Base-by-base conservation (phyloP, 2,797 vertebrate species). In the Peromyscus eremicus region DNA sequence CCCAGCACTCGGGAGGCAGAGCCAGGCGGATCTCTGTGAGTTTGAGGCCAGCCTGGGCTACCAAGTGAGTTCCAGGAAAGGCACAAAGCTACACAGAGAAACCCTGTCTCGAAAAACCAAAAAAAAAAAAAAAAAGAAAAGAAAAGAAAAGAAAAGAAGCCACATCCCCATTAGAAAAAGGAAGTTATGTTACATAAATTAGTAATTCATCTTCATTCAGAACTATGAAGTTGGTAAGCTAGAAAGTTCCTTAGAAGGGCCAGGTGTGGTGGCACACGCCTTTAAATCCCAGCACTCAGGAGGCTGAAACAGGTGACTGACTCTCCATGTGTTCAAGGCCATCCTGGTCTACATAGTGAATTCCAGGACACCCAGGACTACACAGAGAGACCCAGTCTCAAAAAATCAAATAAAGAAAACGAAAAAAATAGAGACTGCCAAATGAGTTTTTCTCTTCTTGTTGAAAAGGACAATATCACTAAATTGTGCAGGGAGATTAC, bases 101-200 rank as follows among this genome's bases (percentile, higher is more conserved):
- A n/a, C n/a, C n/a, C n/a, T n/a, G n/a, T n/a, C n/a, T n/a, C n/a
- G n/a, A n/a, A n/a, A n/a, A n/a, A n/a, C n/a, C n/a, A n/a, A n/a
- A n/a, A n/a, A n/a, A n/a, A n/a, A n/a, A n/a, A n/a, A n/a, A n/a
- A n/a, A n/a, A n/a, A 95, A 84, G 17, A 95, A 82, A 95, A 84
- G 17, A 95, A 82, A 95, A 84, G 17, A 95, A 82, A 95, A 84
- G 17, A 95, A 82, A 95, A 84, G 16, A 95, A 82, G 27, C 4
- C 25, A 80, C 32, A 92, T 96, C 43, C 70, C 9, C 27, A 62
- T 80, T 97, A 55, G n/a, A 80, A 80, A 95, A 86, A 64, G 34
- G 10, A 92, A 95, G 57, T 66, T 71, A 80, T 19, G 60, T 5
- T 66, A 21, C 34, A 75, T 57, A 93, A 95, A 27, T 88, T 49